Evolutionary conservation across 2,113 vertebrate genomes (phyloP).

Genomic region (Bostrychus sinensis): DNA sequence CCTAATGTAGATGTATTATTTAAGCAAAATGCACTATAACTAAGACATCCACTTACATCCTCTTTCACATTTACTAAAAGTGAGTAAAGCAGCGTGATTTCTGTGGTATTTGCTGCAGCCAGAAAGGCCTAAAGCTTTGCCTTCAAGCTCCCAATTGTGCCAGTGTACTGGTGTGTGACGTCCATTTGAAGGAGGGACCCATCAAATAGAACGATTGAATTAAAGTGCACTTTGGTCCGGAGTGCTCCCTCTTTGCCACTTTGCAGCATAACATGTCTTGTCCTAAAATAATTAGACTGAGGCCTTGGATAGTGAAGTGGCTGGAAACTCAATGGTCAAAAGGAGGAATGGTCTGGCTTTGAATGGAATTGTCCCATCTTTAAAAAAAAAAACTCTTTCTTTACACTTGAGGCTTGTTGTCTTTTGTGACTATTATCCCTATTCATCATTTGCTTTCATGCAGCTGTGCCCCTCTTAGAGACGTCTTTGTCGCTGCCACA

Average conservation of each 20-base stretch:
- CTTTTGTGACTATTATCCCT: slow-evolving; percentile 82
- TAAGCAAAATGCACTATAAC: slow-evolving; percentile 36
- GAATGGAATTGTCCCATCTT: slow-evolving; percentile 79
- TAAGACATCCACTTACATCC: slow-evolving; percentile 34
- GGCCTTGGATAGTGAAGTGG: slow-evolving; percentile 71
- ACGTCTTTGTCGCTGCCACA: slow-evolving; percentile 76
- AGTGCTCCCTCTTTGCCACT: slow-evolving; percentile 72
- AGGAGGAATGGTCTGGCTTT: slow-evolving; percentile 72
- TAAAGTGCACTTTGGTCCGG: slow-evolving; percentile 79
- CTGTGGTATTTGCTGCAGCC: slow-evolving; percentile 32
- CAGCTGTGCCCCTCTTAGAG: slow-evolving; percentile 81
- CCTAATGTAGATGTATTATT: slow-evolving; percentile 20
- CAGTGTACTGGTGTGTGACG: slow-evolving; percentile 67
- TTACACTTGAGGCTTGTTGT: slow-evolving; percentile 86
- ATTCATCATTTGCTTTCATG: slow-evolving; percentile 79
- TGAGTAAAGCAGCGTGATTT: slow-evolving; percentile 44
- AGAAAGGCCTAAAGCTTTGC: slow-evolving; percentile 40
- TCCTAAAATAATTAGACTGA: slow-evolving; percentile 82
- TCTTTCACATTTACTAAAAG: slow-evolving; percentile 23
- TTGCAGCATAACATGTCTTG: slow-evolving; percentile 77
- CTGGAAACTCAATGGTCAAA: slow-evolving; percentile 77
- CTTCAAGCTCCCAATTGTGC: slow-evolving; percentile 57
- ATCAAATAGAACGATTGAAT: slow-evolving; percentile 80
- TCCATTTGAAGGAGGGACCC: slow-evolving; percentile 69
- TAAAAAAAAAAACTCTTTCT: slow-evolving; percentile 81